Percentiles rank a stretch among this genome's conserved stretches.
Evolutionary conservation across 1,140 invertebrate genomes (phyloP).

Genomic region (Drosophila erecta): DNA sequence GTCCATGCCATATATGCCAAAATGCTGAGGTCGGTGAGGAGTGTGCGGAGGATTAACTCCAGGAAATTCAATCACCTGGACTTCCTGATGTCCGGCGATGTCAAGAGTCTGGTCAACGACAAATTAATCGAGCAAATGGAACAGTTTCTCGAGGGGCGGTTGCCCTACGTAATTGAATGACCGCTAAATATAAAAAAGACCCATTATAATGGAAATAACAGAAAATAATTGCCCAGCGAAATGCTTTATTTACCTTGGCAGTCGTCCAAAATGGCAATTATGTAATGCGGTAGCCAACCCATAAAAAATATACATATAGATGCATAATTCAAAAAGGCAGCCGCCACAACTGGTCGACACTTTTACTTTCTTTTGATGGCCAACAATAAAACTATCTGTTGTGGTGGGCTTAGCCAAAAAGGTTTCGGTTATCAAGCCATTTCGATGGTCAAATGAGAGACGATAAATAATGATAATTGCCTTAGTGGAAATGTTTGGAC

Average conservation of each 20-base stretch:
- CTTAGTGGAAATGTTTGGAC: slow-evolving; percentile 18
- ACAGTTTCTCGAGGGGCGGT: slow-evolving; percentile 73
- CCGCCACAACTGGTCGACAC: slow-evolving; percentile 44
- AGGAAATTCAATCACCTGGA: slow-evolving; percentile 86
- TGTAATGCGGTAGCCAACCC: slow-evolving; percentile 56
- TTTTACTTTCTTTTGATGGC: slow-evolving; percentile 58
- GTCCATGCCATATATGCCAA: slow-evolving; percentile 86
- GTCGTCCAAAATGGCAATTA: slow-evolving; percentile 62
- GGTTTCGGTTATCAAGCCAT: slow-evolving; percentile 58
- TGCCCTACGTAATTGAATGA: slow-evolving; percentile 78
- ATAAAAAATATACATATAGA: slow-evolving; percentile 41
- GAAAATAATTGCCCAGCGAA: slow-evolving; percentile 46
- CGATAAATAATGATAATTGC: slow-evolving; percentile 32
- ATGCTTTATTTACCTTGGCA: slow-evolving; percentile 68
- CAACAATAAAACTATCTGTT: slow-evolving; percentile 61
- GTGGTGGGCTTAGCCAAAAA: slow-evolving; percentile 54
- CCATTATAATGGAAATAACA: slow-evolving; percentile 50
- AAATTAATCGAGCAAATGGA: slow-evolving; percentile 82
- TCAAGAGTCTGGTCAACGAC: slow-evolving; percentile 87
- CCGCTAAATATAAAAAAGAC: slow-evolving; percentile 27
- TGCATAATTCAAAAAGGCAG: slow-evolving; percentile 37
- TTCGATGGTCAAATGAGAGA: slow-evolving; percentile 16
- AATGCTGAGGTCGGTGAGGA: slow-evolving; percentile 71
- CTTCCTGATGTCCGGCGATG: slow-evolving; percentile 87
- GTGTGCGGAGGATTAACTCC: slow-evolving; percentile 84